These are phyloP conservation scores for Acleris literana DNA, from an alignment of 2,888 invertebrate genomes.

Conservation along the genomic window DNA sequence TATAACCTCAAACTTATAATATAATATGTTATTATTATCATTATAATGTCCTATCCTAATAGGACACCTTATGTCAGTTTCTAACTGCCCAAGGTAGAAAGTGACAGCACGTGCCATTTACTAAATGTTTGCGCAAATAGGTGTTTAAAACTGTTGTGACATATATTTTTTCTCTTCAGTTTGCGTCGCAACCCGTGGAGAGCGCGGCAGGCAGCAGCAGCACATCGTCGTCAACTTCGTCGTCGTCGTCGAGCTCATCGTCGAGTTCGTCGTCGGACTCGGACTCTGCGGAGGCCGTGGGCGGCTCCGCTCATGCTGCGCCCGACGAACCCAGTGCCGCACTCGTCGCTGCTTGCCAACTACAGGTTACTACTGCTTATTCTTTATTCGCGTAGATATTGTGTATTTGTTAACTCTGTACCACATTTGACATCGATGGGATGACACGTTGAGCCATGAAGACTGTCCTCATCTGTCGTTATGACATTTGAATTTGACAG, in stretches of 20 bases:
- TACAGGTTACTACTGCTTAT: constrained; percentile 67
- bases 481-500: no score
- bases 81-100: no score
- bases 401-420: no score
- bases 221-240: constrained; percentile 73
- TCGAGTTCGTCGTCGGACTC: constrained; percentile 77
- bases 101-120: no score
- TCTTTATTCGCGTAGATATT: background rate
- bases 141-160: background rate
- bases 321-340: constrained; percentile 82
- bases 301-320: constrained; percentile 67
- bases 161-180: constrained; percentile 51
- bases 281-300: constrained; percentile 73
- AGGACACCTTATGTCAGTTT: no score
- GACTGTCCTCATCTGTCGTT: no score
- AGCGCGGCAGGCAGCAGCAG: constrained; percentile 72
- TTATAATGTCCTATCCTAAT: no score
- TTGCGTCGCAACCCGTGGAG: constrained; percentile 67
- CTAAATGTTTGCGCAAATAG: background rate
- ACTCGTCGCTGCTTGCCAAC: constrained; percentile 82
- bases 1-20: no score
- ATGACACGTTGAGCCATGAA: no score
- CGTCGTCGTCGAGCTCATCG: constrained; percentile 76
- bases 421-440: no score
- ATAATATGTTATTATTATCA: no score